These are phyloP conservation scores for Mayetiola destructor DNA, from an alignment of 2,888 invertebrate species.

Conservation along the genomic window DNA sequence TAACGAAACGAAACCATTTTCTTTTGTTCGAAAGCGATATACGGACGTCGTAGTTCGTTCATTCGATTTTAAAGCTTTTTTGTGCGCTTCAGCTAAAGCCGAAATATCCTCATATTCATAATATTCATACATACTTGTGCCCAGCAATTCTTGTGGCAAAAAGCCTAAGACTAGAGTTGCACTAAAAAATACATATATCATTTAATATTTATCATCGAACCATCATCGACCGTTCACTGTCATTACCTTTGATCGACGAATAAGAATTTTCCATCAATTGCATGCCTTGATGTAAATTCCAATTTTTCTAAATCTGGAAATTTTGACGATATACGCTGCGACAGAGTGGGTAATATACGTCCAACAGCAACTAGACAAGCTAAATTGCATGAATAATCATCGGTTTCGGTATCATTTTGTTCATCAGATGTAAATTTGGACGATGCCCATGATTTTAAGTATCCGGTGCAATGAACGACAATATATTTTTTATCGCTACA, in stretches of 20 bases:
- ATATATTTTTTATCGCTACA: slow-evolving; percentile 64
- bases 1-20: slow-evolving; percentile 51
- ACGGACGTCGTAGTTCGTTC: slow-evolving; percentile 51
- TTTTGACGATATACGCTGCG: too few species aligned
- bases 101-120: slow-evolving; percentile 69
- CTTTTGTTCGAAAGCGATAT: slow-evolving; percentile 68
- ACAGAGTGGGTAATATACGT: slow-evolving; percentile 53
- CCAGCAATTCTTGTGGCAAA: slow-evolving; percentile 82
- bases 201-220: too few species aligned
- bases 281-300: slow-evolving; percentile 71
- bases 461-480: slow-evolving; percentile 85
- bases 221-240: too few species aligned
- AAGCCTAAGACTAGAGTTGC: slow-evolving; percentile 79
- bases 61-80: slow-evolving; percentile 52
- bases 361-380: slow-evolving; percentile 84
- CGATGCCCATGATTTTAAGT: slow-evolving; percentile 81
- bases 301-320: slow-evolving; percentile 44
- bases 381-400: slow-evolving; percentile 46
- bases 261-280: slow-evolving; percentile 80
- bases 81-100: slow-evolving; percentile 68
- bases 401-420: slow-evolving; percentile 48
- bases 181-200: slow-evolving; percentile 38
- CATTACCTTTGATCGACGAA: slow-evolving; percentile 78
- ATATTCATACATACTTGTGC: slow-evolving; percentile 87
- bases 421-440: slow-evolving; percentile 62